These are phyloP conservation scores for Microhierax caerulescens DNA, from an alignment of 2,797 vertebrate genomes.

Conservation along the genomic window DNA sequence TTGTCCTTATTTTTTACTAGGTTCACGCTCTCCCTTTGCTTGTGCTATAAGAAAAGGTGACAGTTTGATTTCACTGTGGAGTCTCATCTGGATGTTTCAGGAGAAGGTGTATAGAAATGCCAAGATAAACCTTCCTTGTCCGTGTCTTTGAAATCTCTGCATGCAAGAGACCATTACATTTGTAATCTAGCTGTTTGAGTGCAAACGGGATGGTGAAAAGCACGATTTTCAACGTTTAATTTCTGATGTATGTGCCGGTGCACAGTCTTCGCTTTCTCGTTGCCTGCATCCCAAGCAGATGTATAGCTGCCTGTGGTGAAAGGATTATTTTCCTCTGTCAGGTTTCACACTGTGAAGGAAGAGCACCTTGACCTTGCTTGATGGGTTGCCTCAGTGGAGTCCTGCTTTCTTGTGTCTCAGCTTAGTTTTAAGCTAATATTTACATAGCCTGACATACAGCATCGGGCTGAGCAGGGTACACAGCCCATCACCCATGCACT, in stretches of 20 bases:
- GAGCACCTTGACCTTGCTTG: background rate
- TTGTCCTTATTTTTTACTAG: background rate
- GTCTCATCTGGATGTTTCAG: background rate
- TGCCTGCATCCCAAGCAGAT: accelerated
- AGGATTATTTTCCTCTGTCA: background rate
- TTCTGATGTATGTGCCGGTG: background rate
- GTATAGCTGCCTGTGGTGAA: background rate
- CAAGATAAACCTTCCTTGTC: background rate
- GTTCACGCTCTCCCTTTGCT: background rate
- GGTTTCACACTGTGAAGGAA: background rate
- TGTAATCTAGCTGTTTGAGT: background rate
- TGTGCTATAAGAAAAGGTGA: background rate
- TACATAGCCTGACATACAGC: background rate
- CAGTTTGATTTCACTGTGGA: background rate
- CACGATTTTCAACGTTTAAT: background rate
- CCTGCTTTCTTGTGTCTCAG: background rate
- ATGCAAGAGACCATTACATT: background rate
- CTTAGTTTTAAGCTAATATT: background rate
- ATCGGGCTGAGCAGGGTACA: background rate
- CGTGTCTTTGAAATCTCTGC: background rate
- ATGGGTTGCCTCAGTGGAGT: background rate
- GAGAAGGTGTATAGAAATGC: background rate
- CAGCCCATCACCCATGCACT: background rate
- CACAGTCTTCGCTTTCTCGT: background rate
- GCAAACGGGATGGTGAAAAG: background rate